A percentile compares a stretch with the other conserved stretches of the same genome.
These are phyloP conservation scores for Ephydatia muelleri DNA, from an alignment of 37 sponge, comb jelly and placozoan genomes.

Conservation along the genomic window DNA sequence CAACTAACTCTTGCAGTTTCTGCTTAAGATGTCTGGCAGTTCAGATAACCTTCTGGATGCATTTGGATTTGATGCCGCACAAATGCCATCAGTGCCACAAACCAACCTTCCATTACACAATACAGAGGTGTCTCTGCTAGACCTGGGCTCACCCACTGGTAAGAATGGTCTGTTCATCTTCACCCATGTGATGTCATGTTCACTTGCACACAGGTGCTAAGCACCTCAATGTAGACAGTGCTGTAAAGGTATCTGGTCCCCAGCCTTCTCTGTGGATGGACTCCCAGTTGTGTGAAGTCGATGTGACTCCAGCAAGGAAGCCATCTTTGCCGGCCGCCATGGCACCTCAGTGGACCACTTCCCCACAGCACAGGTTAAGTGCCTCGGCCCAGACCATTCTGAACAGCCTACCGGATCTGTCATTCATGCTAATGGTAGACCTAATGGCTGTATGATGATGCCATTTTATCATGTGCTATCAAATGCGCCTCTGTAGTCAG, in stretches of 20 bases:
- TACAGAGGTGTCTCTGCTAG: not conserved
- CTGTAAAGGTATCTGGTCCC: not conserved
- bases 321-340: not conserved
- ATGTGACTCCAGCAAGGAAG: not conserved
- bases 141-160: not conserved
- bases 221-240: not conserved
- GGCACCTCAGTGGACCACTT: not conserved
- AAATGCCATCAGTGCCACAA: not conserved
- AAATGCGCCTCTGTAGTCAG: not conserved
- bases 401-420: slow-evolving; percentile 62
- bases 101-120: not conserved
- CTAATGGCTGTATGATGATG: not conserved
- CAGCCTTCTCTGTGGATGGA: not conserved
- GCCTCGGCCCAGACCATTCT: slow-evolving; percentile 32
- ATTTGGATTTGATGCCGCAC: not conserved
- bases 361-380: slow-evolving; percentile 22
- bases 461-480: too few species aligned
- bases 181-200: not conserved
- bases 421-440: slow-evolving; percentile 66
- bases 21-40: not conserved
- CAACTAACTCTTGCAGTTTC: not conserved
- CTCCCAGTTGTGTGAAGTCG: not conserved
- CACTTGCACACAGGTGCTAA: not conserved
- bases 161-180: not conserved
- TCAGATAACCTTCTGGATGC: not conserved